phyloP scores from a whole-genome alignment of 2,888 invertebrate genomes.

The Lottia gigantea region DNA sequence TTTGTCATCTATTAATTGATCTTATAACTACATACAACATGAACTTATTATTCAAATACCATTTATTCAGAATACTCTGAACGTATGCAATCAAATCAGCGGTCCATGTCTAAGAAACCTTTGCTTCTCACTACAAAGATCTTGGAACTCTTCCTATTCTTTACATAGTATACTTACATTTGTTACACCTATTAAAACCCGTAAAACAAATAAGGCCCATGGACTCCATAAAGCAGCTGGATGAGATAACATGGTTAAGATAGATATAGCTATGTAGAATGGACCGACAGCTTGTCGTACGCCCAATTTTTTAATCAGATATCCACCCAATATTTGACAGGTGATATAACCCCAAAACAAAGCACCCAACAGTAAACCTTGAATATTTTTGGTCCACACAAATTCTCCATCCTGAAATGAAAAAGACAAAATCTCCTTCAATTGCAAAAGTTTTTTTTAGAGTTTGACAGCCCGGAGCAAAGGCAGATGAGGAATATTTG shows the following conservation, averaged over 20 bases:
- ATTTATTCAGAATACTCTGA: no score
- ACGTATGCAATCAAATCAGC: no score
- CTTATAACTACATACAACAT: no score
- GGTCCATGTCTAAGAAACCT: no score
- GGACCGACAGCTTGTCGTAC: slow-evolving; percentile 56
- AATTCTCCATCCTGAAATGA: slow-evolving; percentile 66
- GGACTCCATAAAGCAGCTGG: slow-evolving; percentile 39
- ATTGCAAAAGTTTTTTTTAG: no score
- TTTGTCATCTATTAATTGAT: no score
- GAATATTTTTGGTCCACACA: slow-evolving; percentile 71
- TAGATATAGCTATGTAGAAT: slow-evolving; percentile 48
- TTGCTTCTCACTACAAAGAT: no score
- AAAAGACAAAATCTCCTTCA: no score
- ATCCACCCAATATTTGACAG: slow-evolving; percentile 62
- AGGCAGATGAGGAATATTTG: no score
- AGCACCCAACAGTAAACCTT: slow-evolving; percentile 72
- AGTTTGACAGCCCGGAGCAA: no score
- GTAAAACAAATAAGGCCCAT: slow-evolving; percentile 42
- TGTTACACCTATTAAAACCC: slow-evolving; percentile 45
- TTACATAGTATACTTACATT: slow-evolving; percentile 37
- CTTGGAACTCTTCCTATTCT: no score
- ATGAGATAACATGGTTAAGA: slow-evolving; percentile 44
- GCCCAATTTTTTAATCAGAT: slow-evolving; percentile 38
- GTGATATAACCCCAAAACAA: slow-evolving; percentile 72
- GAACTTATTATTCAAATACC: no score